Conservation (phyloP, 2,113 vertebrate genomes). For the Callopanchax toddi region DNA sequence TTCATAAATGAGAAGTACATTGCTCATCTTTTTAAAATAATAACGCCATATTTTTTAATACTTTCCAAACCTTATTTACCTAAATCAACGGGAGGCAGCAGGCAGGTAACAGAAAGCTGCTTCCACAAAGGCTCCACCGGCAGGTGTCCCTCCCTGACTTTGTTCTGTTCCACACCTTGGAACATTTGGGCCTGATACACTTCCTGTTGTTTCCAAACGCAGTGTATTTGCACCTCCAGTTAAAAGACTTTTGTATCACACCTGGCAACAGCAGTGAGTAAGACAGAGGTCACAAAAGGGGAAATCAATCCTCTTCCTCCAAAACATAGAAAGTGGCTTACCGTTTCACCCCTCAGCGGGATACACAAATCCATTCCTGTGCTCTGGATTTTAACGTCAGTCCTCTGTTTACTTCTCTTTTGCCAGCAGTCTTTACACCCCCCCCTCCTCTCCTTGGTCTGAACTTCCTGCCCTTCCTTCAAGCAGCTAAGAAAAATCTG, state of each 20-base stretch:
- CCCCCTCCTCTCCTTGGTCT: slow-evolving; percentile 27
- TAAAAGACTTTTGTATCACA: slow-evolving; percentile 69
- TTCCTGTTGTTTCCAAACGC: slow-evolving; percentile 32
- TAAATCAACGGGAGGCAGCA: no score
- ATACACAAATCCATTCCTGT: slow-evolving; percentile 60
- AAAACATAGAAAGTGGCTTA: slow-evolving; percentile 73
- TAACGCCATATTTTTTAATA: no score
- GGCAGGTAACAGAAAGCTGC: slow-evolving; percentile 23
- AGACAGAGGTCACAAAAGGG: slow-evolving; percentile 69
- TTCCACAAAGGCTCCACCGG: slow-evolving; percentile 25
- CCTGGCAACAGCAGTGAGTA: slow-evolving; percentile 51
- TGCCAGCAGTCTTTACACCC: slow-evolving; percentile 12
- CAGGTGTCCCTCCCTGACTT: slow-evolving; percentile 22
- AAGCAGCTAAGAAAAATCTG: slow-evolving; percentile 58
- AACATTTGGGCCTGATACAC: slow-evolving; percentile 34
- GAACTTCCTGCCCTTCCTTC: slow-evolving; percentile 51
- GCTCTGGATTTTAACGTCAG: slow-evolving; percentile 7
- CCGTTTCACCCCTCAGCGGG: slow-evolving; percentile 59
- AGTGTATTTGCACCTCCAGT: slow-evolving; percentile 54
- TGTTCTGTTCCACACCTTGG: slow-evolving; percentile 20
- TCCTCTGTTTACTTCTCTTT: slow-evolving; percentile 28
- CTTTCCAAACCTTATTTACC: no score
- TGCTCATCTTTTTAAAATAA: no score
- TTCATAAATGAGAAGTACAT: no score
- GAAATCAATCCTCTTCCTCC: slow-evolving; percentile 73